Evolutionary conservation across 2,113 vertebrate genomes (phyloP), one percentile per base, ranked within the genome.

Genomic region (Tauraco erythrolophus): DNA sequence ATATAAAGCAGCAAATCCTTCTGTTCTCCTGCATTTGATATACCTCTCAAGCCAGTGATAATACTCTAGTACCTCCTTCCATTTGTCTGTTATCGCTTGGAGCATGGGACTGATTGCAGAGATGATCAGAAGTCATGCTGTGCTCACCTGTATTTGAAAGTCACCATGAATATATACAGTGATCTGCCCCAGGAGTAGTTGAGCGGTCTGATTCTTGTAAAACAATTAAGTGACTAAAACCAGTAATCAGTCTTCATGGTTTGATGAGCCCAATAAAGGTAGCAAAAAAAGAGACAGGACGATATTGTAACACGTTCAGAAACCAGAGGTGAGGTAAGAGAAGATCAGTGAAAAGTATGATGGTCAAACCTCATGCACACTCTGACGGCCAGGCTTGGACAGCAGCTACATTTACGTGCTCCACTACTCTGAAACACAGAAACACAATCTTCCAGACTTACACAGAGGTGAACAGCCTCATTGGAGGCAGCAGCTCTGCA

Each of bases 201-300:
- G 91, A 88, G 61, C 82, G 60, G 16, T 23, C 65, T 31, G 56
- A 39, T 78, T 84, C 60, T 75, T 81, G 76, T 88, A 84, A 95
- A 95, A 89, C 61, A 93, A 88, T 92, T 92, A 87, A 51, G 53
- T 88, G 33, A 51, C 74, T 96, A 84, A 93, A 96, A 70, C 43
- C 74, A 72, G 69, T 84, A 87, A 94, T 87, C 10, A 7, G 54
- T 93, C 86, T 94, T 95, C 91, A 75, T 68, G 93, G 64, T 60
- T 77, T 57, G 81, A 71, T 84, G 64, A 94, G 69, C 70, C 37
- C 0, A 7, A 53, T 68, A 70, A 96, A 61, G 66, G 61, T 56
- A 95, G 57, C 30, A 57, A 75, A 83, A 69, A 61, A 30, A 57
- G 58, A 89, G 60, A 57, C 2, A 8, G 31, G 77, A 71, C 33